Base-by-base conservation (phyloP, 1,140 invertebrate genomes). In the Euborellia annulipes region DNA sequence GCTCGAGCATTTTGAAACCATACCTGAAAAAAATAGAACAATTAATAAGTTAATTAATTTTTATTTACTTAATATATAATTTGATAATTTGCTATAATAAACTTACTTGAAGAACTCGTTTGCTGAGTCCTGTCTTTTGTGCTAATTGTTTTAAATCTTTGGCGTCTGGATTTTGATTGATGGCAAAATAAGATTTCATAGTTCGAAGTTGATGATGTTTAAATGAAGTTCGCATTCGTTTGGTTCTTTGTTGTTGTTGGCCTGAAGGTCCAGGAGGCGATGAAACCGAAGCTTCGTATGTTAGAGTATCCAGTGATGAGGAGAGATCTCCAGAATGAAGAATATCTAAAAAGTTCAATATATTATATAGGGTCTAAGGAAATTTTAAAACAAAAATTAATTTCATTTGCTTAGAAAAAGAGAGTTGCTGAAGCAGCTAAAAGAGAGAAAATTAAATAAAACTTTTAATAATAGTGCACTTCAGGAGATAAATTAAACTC, bases 1-100 rank as follows among this genome's bases (percentile, higher is more conserved):
- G 92, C 92, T 49, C 92, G 66, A 0, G 91, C 91, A 63, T 96
- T 97, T 76, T 97, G 92, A 62, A 97, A 97, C 92, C 91, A 96
- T 2, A 96, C 91, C 91, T 96, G 60, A 44, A 51, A 50, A 23
- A 49, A 47, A 48, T 46, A 40, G 46, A 45, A n/a, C n/a, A n/a
- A n/a, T n/a, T n/a, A n/a, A n/a, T n/a, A n/a, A n/a, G n/a, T n/a
- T n/a, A n/a, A n/a, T n/a, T n/a, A n/a, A n/a, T n/a, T n/a, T n/a
- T n/a, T n/a, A n/a, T n/a, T n/a, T n/a, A n/a, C n/a, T n/a, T n/a
- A n/a, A n/a, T n/a, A n/a, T n/a, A n/a, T n/a, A n/a, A n/a, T n/a
- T n/a, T n/a, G n/a, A n/a, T n/a, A n/a, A n/a, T n/a, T n/a, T n/a
- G n/a, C n/a, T n/a, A n/a, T n/a, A n/a, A n/a, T n/a, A n/a, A n/a